Base-by-base conservation (phyloP, 2,113 vertebrate species). In the Caloenas nicobarica region DNA sequence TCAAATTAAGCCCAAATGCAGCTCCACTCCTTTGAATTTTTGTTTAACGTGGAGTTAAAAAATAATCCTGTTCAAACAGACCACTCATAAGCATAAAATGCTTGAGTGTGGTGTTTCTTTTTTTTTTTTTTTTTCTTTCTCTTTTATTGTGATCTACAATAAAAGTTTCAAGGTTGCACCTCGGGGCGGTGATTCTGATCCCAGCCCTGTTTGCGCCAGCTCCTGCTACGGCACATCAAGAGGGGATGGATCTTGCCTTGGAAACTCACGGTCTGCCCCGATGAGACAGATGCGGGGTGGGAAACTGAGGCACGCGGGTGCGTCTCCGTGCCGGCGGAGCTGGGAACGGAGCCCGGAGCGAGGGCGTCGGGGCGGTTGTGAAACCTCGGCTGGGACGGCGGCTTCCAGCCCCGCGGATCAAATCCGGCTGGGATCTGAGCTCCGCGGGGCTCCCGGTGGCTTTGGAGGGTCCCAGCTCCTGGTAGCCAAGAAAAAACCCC, bases 11-110 rank as follows among this genome's bases (percentile, higher is more conserved):
- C 86, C 80, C 56, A 18, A 86, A 82, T 1, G 26, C 91, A 42
- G 56, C 80, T 95, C 69, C 57, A 44, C 48, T 81, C 69, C 89
- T 84, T 87, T 89, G 93, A 94, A 85, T 72, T 82, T 18, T n/a
- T 96, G 86, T 96, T 96, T 96, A 71, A 93, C 5, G 0, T 91
- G 90, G 93, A 86, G 92, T 96, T 97, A 96, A 96, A 93, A 95
- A 62, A 72, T 89, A 97, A 94, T 91, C 94, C 93, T 80, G 93
- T 93, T 95, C 95, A 97, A 95, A 96, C 91, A 96, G 89, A 92
- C 40, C 81, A 14, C 78, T 94, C 0, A 4, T 36, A 56, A 80
- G 79, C 91, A 36, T 6, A 3, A 76, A 62, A 64, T 16, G 76
- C 18, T 68, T 50, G 50, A 46, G 44, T 46, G 38, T 40, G 36